A percentile compares a stretch with the other conserved stretches of the same genome.
These are phyloP conservation scores for Cladopsammia gracilis DNA, from an alignment of 64 coral and sea anemone genomes.

Conservation along the genomic window DNA sequence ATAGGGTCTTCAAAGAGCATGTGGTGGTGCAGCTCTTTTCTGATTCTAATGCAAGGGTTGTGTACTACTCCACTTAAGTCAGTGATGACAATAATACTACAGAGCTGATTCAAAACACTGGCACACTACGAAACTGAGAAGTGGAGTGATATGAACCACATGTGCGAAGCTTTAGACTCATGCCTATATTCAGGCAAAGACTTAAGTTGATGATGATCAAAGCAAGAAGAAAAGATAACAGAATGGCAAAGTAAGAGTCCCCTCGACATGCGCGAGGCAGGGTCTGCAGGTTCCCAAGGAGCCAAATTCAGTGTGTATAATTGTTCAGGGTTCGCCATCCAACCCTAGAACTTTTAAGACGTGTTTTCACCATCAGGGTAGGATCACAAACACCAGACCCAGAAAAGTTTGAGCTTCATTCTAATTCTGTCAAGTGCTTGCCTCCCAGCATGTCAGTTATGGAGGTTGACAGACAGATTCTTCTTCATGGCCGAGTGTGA, in stretches of 20 bases:
- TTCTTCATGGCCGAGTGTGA: constrained; percentile 20
- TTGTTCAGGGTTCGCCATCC: constrained; percentile 13
- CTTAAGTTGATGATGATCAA: no score
- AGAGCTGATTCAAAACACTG: no score
- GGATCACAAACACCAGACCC: constrained; percentile 21
- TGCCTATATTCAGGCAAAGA: no score
- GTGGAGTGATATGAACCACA: no score
- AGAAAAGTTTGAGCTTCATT: constrained; percentile 35
- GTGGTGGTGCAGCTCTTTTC: no score
- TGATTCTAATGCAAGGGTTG: no score
- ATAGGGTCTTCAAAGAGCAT: no score
- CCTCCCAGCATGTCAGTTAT: neutral
- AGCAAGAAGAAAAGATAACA: neutral
- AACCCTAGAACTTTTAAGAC: neutral
- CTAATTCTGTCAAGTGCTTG: constrained; percentile 6
- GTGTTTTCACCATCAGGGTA: constrained; percentile 17
- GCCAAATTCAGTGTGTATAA: neutral
- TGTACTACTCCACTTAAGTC: no score
- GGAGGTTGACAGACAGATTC: constrained; percentile 5
- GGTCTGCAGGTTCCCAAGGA: constrained; percentile 5
- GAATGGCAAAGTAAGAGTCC: constrained; percentile 17
- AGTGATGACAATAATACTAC: no score
- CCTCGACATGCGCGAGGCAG: neutral
- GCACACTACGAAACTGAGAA: no score
- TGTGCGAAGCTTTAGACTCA: no score